Conservation (phyloP, 2,113 vertebrate species). For the human (Homo sapiens) region GRCh38 chr1:97813001-97813500, state of each 20-base stretch:
- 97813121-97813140: slow-evolving; percentile 24
- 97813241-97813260: slow-evolving; percentile 6
- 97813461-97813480: slow-evolving; percentile 30
- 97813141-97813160: slow-evolving; percentile 27
- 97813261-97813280: slow-evolving; percentile 55
- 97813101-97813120: neutral
- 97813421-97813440: slow-evolving; percentile 73
- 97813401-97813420: slow-evolving; percentile 77
- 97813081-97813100: neutral
- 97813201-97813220: neutral
- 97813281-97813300: slow-evolving; percentile 41
- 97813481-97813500: slow-evolving; percentile 47
- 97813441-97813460: slow-evolving; percentile 75
- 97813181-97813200: neutral
- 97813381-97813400: slow-evolving; percentile 62
- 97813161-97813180: slow-evolving; percentile 3
- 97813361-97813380: slow-evolving; percentile 54
- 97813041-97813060: neutral
- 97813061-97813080: neutral
- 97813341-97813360: slow-evolving; percentile 65
- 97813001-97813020: neutral
- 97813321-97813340: slow-evolving; percentile 52
- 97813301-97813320: slow-evolving; percentile 49
- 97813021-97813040: neutral
- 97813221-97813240: slow-evolving; percentile 19